phyloP scores from a whole-genome alignment of 2,797 vertebrate species.

The Micromesistius poutassou region DNA sequence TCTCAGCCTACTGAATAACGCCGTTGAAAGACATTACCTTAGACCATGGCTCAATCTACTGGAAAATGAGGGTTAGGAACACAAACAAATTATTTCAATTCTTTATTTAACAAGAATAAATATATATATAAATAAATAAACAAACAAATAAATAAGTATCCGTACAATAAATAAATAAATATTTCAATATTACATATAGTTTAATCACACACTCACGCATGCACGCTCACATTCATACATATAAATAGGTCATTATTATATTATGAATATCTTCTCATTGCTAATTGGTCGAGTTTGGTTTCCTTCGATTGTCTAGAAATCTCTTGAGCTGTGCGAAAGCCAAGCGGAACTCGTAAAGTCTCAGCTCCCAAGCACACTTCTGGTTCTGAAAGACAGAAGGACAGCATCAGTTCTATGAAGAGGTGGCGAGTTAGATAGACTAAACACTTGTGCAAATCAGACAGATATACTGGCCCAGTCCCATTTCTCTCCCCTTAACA shows the following conservation, averaged over 20 bases:
- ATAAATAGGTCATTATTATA: slow-evolving; percentile 1
- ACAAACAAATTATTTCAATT: not conserved
- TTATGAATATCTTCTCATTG: not conserved
- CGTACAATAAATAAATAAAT: not conserved
- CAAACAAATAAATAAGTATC: not conserved
- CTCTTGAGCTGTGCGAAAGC: not conserved
- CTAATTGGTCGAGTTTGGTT: not conserved
- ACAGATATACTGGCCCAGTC: too few relatives aligned
- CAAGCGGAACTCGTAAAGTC: not conserved
- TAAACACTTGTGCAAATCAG: not conserved
- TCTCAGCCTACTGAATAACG: too few relatives aligned
- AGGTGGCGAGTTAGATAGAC: too few relatives aligned
- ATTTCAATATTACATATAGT: slow-evolving; percentile 12
- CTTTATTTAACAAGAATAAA: not conserved
- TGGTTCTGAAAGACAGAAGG: not conserved
- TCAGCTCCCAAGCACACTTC: not conserved
- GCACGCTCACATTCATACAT: slow-evolving; percentile 11
- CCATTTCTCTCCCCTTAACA: too few relatives aligned
- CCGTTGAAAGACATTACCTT: too few relatives aligned
- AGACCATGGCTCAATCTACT: not conserved
- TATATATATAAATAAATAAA: not conserved
- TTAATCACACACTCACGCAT: slow-evolving; percentile 10
- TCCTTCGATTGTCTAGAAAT: not conserved
- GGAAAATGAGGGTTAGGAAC: not conserved
- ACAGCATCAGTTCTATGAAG: not conserved